A percentile compares a stretch with the other conserved stretches of the same genome.
phyloP scores from a whole-genome alignment of 2,888 invertebrate species.

The Trichogramma dendrolimi region DNA sequence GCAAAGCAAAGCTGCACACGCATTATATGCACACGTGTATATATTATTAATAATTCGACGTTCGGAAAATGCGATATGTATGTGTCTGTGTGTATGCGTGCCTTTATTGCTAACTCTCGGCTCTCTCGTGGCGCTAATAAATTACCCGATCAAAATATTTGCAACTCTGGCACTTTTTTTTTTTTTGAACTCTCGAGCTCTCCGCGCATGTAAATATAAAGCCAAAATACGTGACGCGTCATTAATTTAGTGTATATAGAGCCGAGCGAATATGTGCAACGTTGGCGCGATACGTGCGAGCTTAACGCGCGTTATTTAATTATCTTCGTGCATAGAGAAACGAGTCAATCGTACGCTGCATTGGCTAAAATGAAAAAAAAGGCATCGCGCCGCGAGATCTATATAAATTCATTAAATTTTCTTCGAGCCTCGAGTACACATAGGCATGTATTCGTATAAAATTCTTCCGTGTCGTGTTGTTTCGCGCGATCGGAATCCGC shows the following conservation, averaged over 20 bases:
- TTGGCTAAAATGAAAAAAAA: neutral
- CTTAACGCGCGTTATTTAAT: conserved; percentile 2
- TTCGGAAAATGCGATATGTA: neutral
- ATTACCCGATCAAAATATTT: conserved; percentile 19
- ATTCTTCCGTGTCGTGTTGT: conserved; percentile 24
- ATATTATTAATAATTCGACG: neutral
- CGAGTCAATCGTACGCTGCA: conserved; percentile 17
- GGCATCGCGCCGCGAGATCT: conserved; percentile 12
- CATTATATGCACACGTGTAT: neutral
- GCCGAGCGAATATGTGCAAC: conserved; percentile 5
- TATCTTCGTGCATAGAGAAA: conserved; percentile 2
- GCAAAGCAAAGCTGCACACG: neutral
- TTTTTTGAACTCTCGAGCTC: neutral
- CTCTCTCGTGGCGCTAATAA: too few relatives aligned
- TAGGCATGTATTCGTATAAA: conserved; percentile 13
- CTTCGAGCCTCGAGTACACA: conserved; percentile 3
- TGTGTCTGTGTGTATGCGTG: too few relatives aligned
- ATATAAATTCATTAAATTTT: conserved; percentile 27
- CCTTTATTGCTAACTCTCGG: too few relatives aligned
- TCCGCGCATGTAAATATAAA: too few relatives aligned
- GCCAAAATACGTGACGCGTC: neutral
- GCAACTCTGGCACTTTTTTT: neutral
- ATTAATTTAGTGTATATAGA: conserved; percentile 22
- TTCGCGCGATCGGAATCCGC: conserved; percentile 20
- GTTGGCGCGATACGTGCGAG: neutral